These are phyloP conservation scores for Heterohyrax brucei DNA, from an alignment of 2,797 vertebrate species.

Conservation along the genomic window DNA sequence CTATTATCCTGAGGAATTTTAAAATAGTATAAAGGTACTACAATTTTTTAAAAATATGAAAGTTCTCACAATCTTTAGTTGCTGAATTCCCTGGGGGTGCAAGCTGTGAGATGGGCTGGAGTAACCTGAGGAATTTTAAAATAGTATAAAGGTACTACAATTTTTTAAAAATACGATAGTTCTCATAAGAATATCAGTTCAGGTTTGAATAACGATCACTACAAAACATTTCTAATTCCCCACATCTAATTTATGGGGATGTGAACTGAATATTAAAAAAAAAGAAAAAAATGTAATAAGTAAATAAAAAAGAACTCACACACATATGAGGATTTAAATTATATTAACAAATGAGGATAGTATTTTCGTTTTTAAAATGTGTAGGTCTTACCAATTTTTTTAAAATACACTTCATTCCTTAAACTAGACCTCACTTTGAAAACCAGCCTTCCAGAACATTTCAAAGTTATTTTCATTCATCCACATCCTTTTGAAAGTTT, in stretches of 20 bases:
- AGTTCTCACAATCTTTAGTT: not conserved
- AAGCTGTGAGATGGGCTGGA: rapidly evolving
- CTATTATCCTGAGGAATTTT: not conserved
- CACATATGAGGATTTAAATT: not conserved
- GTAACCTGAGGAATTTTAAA: not conserved
- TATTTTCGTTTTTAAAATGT: constrained; percentile 14
- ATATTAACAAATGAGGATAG: not conserved
- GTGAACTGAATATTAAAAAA: not conserved
- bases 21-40: not conserved
- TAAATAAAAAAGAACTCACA: not conserved
- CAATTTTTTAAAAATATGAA: not conserved
- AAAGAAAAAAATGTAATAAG: not conserved
- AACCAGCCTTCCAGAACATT: not conserved
- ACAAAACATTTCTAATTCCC: not conserved
- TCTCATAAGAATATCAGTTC: not conserved
- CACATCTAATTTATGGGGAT: constrained; percentile 53
- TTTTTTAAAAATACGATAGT: not conserved
- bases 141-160: not conserved
- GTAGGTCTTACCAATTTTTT: not conserved
- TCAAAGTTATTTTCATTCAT: constrained; percentile 24
- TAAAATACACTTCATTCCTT: constrained; percentile 23
- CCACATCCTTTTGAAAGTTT: not conserved
- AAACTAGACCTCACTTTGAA: constrained; percentile 16
- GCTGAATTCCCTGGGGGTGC: not conserved
- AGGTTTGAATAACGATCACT: not conserved